These are phyloP conservation scores for Ifrita kowaldi DNA, from an alignment of 2,113 vertebrate genomes.

Conservation along the genomic window DNA sequence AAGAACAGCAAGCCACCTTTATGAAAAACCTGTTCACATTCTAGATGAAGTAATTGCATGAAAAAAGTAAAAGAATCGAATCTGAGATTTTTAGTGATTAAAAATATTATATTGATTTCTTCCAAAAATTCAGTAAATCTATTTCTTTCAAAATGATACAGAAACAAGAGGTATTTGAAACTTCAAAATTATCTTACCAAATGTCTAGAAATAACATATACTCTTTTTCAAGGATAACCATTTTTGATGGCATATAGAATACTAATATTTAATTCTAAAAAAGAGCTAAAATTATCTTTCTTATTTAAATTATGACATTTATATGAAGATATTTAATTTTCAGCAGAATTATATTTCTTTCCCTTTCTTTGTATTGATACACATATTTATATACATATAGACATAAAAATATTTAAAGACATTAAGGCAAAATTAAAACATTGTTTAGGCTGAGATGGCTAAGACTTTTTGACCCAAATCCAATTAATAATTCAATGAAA, in stretches of 20 bases:
- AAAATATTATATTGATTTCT: neutral
- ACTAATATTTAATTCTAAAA: neutral
- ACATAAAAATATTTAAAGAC: neutral
- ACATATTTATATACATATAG: neutral
- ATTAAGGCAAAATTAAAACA: neutral
- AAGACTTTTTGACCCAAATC: neutral
- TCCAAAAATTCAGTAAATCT: neutral
- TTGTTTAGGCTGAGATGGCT: neutral
- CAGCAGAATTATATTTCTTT: neutral
- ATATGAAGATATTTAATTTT: neutral
- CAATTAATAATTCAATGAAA: neutral
- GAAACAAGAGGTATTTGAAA: neutral
- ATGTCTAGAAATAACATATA: neutral
- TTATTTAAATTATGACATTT: neutral
- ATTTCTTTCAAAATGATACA: neutral
- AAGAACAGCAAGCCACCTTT: neutral
- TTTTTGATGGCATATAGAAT: neutral
- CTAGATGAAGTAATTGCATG: neutral
- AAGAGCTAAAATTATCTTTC: accelerated
- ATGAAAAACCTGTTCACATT: neutral
- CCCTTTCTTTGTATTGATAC: neutral
- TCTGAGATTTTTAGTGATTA: neutral
- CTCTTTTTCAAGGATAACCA: neutral
- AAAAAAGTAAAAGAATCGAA: neutral
- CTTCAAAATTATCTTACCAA: neutral